Evolutionary conservation across 2,797 vertebrate species (phyloP), one percentile per base, ranked within the genome.

Genomic region (Podargus strigoides): DNA sequence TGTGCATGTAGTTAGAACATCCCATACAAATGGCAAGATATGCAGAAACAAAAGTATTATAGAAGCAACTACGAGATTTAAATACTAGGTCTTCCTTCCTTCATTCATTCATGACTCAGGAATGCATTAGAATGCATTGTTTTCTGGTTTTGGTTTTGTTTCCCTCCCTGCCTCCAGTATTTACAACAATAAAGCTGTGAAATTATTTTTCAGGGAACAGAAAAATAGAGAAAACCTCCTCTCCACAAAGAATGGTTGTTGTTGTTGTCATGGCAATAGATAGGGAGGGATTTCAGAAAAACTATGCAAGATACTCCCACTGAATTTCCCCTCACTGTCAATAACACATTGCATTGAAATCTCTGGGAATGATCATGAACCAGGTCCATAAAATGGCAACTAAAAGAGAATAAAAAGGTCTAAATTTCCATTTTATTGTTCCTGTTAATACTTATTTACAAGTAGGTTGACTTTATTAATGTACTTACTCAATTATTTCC

Each of bases 191-290:
- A 63, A 83, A 92, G 14, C 30, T 60, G 12, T 64, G 30, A 85
- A 87, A 80, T 64, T 77, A 63, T 83, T 85, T 93, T 94, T 89
- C 44, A 80, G 68, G 34, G 46, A 82, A 85, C 30, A 66, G 16
- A 52, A 60, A 64, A 78, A 44, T 9, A 89, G n/a, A 88, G 42
- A 90, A 89, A 93, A 67, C 32, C 63, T 73, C 13, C 11, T 77
- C 32, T 85, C 19, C 24, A 72, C 24, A 36, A 87, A 90, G 39
- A 91, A 82, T 0, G 2, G 28, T 73, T 85, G 4, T n/a, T n/a
- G n/a, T n/a, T 78, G 82, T 90, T 90, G 95, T 76, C 79, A 93
- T 72, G 27, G 58, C 46, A 96, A 93, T 89, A 75, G 55, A 79
- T 78, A 66, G 28, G 60, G 27, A 94, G n/a, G 37, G 60, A 87